Conservation (phyloP, 2,797 vertebrate species). For the Sciurus carolinensis region DNA sequence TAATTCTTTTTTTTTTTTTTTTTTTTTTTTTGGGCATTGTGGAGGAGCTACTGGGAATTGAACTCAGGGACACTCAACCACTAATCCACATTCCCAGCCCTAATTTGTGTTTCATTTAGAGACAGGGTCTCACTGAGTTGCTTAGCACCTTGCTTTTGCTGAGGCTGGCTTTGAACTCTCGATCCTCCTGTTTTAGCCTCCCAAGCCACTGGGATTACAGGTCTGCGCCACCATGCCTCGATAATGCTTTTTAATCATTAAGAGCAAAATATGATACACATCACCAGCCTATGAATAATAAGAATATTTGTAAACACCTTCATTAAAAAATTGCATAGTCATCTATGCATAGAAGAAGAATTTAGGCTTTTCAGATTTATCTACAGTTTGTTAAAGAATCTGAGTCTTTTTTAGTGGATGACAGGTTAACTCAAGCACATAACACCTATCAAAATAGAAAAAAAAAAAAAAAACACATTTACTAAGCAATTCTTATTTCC, state of each 20-base stretch:
- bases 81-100: too few species aligned
- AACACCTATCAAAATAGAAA: background rate
- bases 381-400: background rate
- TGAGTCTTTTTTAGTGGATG: background rate
- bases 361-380: background rate
- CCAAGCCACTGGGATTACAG: too few species aligned
- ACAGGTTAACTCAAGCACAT: background rate
- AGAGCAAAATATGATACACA: constrained; percentile 25
- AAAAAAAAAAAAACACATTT: background rate
- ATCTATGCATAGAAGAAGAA: background rate
- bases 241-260: background rate
- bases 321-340: background rate
- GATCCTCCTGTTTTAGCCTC: too few species aligned
- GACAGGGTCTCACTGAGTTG: too few species aligned
- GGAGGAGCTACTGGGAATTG: too few species aligned
- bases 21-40: too few species aligned
- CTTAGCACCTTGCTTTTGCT: too few species aligned
- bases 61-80: too few species aligned
- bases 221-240: too few species aligned
- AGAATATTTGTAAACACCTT: background rate
- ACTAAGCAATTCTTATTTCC: too few species aligned
- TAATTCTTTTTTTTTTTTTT: background rate
- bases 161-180: too few species aligned
- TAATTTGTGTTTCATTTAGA: too few species aligned
- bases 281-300: background rate